Evolutionary conservation across 2,113 vertebrate species (phyloP).

Genomic region (Gobiocypris rarus): DNA sequence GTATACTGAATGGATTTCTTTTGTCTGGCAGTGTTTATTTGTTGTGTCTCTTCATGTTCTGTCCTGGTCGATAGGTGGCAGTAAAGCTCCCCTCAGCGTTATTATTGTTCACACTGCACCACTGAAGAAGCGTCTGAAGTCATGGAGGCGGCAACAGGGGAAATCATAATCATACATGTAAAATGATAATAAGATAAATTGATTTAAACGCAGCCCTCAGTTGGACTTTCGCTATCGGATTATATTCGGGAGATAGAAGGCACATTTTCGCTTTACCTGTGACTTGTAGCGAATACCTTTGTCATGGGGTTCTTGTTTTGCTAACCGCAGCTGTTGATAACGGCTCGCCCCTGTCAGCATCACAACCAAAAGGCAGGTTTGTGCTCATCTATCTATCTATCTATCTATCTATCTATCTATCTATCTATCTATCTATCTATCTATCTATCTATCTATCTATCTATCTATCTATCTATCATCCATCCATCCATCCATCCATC

Average conservation of each 20-base stretch:
- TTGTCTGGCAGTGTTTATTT: not conserved
- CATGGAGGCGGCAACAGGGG: slow-evolving; percentile 22
- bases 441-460: not conserved
- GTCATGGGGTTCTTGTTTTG: slow-evolving; percentile 24
- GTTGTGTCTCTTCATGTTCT: not conserved
- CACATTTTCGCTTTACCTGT: not conserved
- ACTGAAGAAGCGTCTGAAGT: slow-evolving; percentile 9
- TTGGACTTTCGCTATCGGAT: not conserved
- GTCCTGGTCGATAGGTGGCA: not conserved
- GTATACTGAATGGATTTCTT: not conserved
- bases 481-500: not conserved
- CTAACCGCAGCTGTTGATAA: slow-evolving; percentile 23
- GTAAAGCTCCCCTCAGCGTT: not conserved
- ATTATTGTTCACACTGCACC: not conserved
- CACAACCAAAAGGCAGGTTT: not conserved
- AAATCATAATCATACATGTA: not conserved
- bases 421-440: not conserved
- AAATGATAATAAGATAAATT: not conserved
- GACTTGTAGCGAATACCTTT: not conserved
- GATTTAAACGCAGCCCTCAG: not conserved
- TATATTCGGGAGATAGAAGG: not conserved
- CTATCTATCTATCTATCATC: not conserved
- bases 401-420: not conserved
- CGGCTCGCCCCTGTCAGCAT: slow-evolving; percentile 4
- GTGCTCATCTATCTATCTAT: not conserved